Evolutionary conservation across 1,140 invertebrate species (phyloP).

Genomic region (Caerostris darwini): DNA sequence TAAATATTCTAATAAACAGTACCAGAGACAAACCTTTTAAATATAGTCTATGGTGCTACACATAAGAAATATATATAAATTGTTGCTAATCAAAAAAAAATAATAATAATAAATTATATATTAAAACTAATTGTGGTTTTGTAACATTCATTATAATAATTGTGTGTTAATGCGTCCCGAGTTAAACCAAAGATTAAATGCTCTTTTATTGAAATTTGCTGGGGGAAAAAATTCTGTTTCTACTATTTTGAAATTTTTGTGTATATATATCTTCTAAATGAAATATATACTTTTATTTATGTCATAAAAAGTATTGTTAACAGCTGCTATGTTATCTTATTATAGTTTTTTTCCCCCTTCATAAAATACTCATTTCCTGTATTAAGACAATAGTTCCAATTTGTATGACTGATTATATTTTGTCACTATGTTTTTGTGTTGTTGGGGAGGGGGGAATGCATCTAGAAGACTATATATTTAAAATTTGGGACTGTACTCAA

Average conservation of each 20-base stretch:
- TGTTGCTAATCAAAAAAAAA: constrained; percentile 31
- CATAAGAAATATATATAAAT: constrained; percentile 53
- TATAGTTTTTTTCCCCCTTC: background rate
- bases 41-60: constrained; percentile 60
- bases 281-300: background rate
- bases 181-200: constrained; percentile 52
- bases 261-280: background rate
- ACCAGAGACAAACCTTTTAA: constrained; percentile 51
- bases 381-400: background rate
- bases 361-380: background rate
- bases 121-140: constrained; percentile 17
- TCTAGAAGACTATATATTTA: constrained; percentile 12
- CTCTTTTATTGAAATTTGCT: constrained; percentile 5
- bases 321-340: background rate
- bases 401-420: background rate
- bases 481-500: constrained; percentile 35
- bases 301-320: background rate
- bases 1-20: constrained; percentile 55
- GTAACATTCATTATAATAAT: constrained; percentile 5
- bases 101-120: constrained; percentile 26
- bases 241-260: background rate
- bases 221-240: background rate
- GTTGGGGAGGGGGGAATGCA: background rate
- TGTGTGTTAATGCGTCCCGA: constrained; percentile 24
- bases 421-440: background rate